Evolutionary conservation across 1,140 invertebrate genomes (phyloP).

Genomic region (Gerris buenoi): DNA sequence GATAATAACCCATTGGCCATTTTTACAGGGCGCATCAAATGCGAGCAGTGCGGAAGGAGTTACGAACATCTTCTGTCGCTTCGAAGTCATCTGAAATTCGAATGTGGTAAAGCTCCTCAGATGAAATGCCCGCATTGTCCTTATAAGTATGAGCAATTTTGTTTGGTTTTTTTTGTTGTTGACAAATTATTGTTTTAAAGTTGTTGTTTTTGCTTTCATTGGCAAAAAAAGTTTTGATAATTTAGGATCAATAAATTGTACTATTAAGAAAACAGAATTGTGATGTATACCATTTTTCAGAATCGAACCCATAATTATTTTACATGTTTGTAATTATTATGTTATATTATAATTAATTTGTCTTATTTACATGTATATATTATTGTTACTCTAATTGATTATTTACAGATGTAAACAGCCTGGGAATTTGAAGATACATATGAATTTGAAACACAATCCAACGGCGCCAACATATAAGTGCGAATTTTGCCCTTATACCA

Average conservation of each 20-base stretch:
- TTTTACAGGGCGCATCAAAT: constrained; percentile 24
- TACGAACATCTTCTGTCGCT: constrained; percentile 66
- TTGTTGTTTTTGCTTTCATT: too few relatives aligned
- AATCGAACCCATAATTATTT: too few relatives aligned
- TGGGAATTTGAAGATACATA: constrained; percentile 20
- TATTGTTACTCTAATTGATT: background rate
- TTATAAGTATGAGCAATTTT: constrained; percentile 34
- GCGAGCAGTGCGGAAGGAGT: constrained; percentile 58
- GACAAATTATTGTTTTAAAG: too few relatives aligned
- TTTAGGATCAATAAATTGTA: too few relatives aligned
- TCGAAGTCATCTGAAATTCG: constrained; percentile 63
- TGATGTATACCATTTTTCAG: too few relatives aligned
- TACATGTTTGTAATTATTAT: too few relatives aligned
- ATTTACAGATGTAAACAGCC: background rate
- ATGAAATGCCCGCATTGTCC: constrained; percentile 65
- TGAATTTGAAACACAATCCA: constrained; percentile 28
- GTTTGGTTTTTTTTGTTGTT: too few relatives aligned
- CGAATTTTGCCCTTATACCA: constrained; percentile 28
- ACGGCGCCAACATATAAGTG: constrained; percentile 25
- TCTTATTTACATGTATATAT: background rate
- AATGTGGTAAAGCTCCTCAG: constrained; percentile 64
- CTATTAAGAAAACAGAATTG: too few relatives aligned
- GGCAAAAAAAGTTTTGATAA: too few relatives aligned
- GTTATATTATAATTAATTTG: too few relatives aligned
- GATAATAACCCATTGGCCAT: too few relatives aligned